Evolutionary conservation across 1,140 invertebrate genomes (phyloP).

Genomic region (Nasonia vitripennis): DNA sequence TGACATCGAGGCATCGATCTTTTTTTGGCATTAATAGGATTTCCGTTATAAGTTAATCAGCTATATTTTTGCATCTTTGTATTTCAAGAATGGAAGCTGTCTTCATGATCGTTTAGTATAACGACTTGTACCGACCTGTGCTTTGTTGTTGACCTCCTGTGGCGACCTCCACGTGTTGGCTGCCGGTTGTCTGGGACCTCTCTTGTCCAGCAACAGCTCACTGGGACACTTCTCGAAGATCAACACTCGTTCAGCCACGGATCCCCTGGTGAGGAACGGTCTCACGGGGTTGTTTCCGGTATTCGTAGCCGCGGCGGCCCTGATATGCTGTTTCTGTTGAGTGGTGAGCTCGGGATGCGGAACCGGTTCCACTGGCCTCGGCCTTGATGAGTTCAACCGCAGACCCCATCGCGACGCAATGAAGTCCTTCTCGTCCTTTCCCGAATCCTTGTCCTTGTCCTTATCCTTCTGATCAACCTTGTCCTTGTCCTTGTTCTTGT

Average conservation of each 20-base stretch:
- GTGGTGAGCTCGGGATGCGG: slow-evolving; percentile 82
- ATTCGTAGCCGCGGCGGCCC: slow-evolving; percentile 68
- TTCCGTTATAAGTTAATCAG: no score
- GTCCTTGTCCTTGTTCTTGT: slow-evolving; percentile 15
- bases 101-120: no score
- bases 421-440: slow-evolving; percentile 72
- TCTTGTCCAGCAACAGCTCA: slow-evolving; percentile 83
- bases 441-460: slow-evolving; percentile 67
- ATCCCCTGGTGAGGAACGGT: slow-evolving; percentile 91
- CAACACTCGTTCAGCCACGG: slow-evolving; percentile 92
- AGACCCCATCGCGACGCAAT: slow-evolving; percentile 71
- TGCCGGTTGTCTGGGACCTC: slow-evolving; percentile 76
- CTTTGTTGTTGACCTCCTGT: slow-evolving; percentile 81
- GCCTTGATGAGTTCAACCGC: slow-evolving; percentile 65
- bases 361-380: slow-evolving; percentile 72
- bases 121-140: slow-evolving; percentile 78
- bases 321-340: slow-evolving; percentile 80
- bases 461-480: slow-evolving; percentile 45
- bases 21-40: no score
- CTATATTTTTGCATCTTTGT: not conserved
- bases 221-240: slow-evolving; percentile 94
- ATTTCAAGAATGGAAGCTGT: not conserved
- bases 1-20: not conserved
- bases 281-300: slow-evolving; percentile 80
- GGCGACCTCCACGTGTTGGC: slow-evolving; percentile 78